Evolutionary conservation across 2,888 invertebrate species (phyloP), one percentile per base, ranked within the genome.

Genomic region (Pherbina coryleti): DNA sequence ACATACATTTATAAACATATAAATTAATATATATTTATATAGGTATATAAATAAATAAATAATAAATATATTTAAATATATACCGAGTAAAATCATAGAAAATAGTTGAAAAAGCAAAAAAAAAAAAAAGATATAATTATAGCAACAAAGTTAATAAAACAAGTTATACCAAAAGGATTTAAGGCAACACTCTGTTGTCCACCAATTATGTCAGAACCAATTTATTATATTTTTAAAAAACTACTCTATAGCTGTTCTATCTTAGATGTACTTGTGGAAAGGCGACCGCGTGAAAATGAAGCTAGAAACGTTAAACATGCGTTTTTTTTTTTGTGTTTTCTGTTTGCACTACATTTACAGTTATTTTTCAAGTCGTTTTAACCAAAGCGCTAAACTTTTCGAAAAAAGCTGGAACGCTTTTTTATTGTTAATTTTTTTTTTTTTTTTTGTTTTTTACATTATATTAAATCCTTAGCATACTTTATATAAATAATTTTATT

Each of bases 401-500:
- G 3, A 44, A 44, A n/a, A 44, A 44, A 1, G 44, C 44, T 44
- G 44, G 44, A 1, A 44, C 44, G 44, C 44, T 49, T 44, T 37
- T 49, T 19, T 25, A 57, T 19, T 14, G 53, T 74, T 69, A 64
- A 19, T n/a, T 71, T 44, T 44, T 75, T 28, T 11, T 28, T 22
- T 25, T 3, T 31, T 31, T 31, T 31, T 67, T n/a, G 19, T 49
- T 62, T 62, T 34, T 34, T 37, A 1, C 34, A 64, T 72, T 49
- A 71, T 57, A n/a, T 49, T 60, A 53, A 44, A 53, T 28, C 4
- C 53, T 55, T 9, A 37, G 17, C 57, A 62, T 17, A 66, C 71
- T 70, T 70, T 75, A 71, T 60, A 77, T 51, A 66, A 49, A 78
- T 78, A 72, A 57, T 34, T 34, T 74, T 64, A 57, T 75, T 69